Conservation (phyloP, 37 sponge, comb jelly and placozoan genomes). For the Haliclona indistincta region DNA sequence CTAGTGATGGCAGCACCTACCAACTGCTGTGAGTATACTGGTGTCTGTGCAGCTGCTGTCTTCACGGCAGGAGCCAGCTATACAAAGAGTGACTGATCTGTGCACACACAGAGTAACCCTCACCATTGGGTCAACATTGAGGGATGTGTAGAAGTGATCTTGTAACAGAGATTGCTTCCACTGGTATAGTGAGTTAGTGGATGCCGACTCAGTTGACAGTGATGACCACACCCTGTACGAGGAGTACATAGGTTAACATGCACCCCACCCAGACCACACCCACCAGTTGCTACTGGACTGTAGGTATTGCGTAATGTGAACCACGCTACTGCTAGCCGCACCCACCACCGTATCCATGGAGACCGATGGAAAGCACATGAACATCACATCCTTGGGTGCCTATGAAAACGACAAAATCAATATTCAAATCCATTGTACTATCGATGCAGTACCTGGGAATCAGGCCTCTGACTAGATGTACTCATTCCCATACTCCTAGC, state of each 20-base stretch:
- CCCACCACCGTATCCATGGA: not conserved
- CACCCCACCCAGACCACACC: no score
- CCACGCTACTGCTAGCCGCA: not conserved
- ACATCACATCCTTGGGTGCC: no score
- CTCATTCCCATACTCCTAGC: no score
- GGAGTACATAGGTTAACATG: not conserved
- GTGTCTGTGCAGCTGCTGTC: no score
- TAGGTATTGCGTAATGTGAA: not conserved
- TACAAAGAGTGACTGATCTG: not conserved
- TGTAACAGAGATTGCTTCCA: constrained; percentile 51
- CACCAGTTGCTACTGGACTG: no score
- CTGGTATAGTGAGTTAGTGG: constrained; percentile 49
- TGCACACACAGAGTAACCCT: not conserved
- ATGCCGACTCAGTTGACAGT: constrained; percentile 37
- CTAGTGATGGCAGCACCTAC: no score
- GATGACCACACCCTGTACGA: constrained; percentile 37
- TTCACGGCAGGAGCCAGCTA: no score
- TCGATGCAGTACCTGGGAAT: no score
- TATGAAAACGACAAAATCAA: no score
- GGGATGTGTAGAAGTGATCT: constrained; percentile 25
- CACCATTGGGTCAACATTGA: constrained; percentile 65
- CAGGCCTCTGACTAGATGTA: no score
- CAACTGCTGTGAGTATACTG: no score
- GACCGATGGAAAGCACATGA: not conserved
- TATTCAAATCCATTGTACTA: no score